These are phyloP conservation scores for Uromys caudimaculatus DNA, from an alignment of 2,797 vertebrate species.

Conservation along the genomic window DNA sequence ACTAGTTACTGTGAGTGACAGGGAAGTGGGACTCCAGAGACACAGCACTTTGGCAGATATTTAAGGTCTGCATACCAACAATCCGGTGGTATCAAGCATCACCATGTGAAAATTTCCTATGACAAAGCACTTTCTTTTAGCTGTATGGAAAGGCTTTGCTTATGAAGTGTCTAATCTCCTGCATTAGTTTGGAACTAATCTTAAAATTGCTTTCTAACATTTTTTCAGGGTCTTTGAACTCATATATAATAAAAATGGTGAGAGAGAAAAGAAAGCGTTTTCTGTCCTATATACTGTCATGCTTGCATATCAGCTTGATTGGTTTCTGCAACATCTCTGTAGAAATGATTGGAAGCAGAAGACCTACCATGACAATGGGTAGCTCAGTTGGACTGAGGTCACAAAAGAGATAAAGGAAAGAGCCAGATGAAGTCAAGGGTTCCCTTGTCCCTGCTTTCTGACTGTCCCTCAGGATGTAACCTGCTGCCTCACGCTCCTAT, in stretches of 20 bases:
- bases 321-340: not conserved
- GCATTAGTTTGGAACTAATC: slow-evolving; percentile 7
- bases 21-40: not conserved
- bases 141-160: not conserved
- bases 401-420: not conserved
- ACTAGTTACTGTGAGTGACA: slow-evolving; percentile 10
- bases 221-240: not conserved
- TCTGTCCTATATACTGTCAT: not conserved
- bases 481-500: not conserved
- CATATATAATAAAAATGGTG: slow-evolving; percentile 22
- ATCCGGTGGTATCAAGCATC: not conserved
- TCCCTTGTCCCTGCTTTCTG: too few species aligned
- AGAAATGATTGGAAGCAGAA: not conserved
- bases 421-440: not conserved
- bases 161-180: not conserved
- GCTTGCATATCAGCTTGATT: not conserved
- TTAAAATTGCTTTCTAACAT: slow-evolving; percentile 1
- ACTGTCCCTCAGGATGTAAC: not conserved
- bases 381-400: too few species aligned
- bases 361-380: not conserved
- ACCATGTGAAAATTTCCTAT: not conserved
- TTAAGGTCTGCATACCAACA: not conserved
- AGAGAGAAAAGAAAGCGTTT: not conserved
- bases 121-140: slow-evolving; percentile 24
- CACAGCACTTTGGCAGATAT: not conserved